phyloP scores from a whole-genome alignment of 1,140 invertebrate genomes.

The Magallana angulata region DNA sequence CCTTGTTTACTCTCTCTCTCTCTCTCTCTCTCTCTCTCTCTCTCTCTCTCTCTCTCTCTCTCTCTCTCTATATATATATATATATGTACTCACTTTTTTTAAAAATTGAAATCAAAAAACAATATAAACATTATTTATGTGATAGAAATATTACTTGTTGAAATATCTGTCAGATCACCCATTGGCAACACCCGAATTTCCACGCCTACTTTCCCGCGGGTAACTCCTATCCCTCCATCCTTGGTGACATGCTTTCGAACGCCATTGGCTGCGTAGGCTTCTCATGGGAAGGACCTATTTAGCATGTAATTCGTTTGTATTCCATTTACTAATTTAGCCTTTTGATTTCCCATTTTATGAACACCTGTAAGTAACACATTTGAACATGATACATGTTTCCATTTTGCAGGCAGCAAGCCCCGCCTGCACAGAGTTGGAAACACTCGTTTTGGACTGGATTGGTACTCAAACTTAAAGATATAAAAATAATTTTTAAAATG shows the following conservation, averaged over 20 bases:
- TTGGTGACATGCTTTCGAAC: slow-evolving; percentile 98
- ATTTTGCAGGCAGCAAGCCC: slow-evolving; percentile 92
- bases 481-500: background rate
- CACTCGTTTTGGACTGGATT: slow-evolving; percentile 97
- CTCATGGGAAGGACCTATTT: slow-evolving; percentile 90
- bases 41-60: no score
- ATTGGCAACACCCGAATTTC: slow-evolving; percentile 99
- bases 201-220: slow-evolving; percentile 99
- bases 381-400: background rate
- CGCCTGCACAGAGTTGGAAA: slow-evolving; percentile 98
- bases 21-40: no score
- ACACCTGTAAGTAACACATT: background rate
- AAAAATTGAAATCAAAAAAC: no score
- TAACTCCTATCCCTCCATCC: slow-evolving; percentile 97
- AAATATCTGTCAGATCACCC: slow-evolving; percentile 86
- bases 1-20: no score
- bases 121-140: no score
- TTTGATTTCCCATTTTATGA: no score
- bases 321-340: no score
- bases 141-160: background rate
- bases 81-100: no score
- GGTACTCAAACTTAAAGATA: slow-evolving; percentile 81
- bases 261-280: slow-evolving; percentile 98
- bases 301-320: background rate
- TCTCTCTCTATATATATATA: no score